Conservation (phyloP, 2,797 vertebrate genomes). For the Rhynchotus rufescens region DNA sequence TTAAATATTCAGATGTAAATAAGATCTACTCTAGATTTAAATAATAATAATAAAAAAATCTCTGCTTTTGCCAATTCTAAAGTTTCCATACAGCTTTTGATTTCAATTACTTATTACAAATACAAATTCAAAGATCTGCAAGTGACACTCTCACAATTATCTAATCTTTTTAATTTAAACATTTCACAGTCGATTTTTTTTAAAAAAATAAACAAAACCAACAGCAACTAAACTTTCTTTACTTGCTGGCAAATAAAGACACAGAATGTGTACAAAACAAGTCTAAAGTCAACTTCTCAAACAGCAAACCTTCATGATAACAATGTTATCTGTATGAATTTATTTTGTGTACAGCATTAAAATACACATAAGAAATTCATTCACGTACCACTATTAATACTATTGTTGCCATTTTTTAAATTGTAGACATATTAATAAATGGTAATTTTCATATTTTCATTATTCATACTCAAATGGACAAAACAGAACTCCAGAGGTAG, state of each 20-base stretch:
- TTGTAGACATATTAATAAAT: neutral
- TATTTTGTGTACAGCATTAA: neutral
- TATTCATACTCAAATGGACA: neutral
- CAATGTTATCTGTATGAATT: neutral
- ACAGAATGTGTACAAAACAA: neutral
- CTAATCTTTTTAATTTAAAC: neutral
- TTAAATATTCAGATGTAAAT: conserved; percentile 87
- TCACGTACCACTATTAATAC: neutral
- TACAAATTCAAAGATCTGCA: neutral
- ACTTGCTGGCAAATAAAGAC: neutral
- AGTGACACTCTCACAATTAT: neutral
- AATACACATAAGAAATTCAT: neutral
- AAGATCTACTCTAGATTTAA: conserved; percentile 66
- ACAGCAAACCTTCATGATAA: neutral
- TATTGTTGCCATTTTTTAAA: neutral
- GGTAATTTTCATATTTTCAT: neutral
- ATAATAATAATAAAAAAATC: neutral
- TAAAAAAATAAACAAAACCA: neutral
- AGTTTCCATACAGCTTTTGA: conserved; percentile 27
- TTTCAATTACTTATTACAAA: neutral
- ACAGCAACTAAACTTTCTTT: neutral
- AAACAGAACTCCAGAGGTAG: neutral
- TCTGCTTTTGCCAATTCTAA: conserved; percentile 18
- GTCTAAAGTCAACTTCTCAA: neutral
- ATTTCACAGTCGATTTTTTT: neutral